Evolutionary conservation across 2,888 invertebrate genomes (phyloP).

Genomic region (Antitype chi): DNA sequence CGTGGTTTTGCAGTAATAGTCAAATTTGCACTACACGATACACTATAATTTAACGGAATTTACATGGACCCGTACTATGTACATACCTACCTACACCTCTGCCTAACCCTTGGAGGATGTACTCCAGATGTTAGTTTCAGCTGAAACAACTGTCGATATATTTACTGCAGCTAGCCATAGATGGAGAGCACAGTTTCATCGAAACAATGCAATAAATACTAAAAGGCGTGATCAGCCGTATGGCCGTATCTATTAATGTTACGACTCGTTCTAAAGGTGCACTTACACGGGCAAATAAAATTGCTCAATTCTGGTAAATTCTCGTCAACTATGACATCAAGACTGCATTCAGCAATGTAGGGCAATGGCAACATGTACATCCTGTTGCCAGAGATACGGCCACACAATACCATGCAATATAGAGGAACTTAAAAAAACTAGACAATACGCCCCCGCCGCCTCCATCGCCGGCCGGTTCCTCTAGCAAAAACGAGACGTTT

Average conservation of each 20-base stretch:
- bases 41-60: background rate
- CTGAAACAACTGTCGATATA: background rate
- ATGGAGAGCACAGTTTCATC: background rate
- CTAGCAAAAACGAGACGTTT: no score
- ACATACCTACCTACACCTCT: background rate
- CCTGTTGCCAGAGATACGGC: no score
- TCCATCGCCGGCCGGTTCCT: no score
- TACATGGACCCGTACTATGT: background rate
- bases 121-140: background rate
- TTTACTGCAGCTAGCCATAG: background rate
- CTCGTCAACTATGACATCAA: no score
- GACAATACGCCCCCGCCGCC: no score
- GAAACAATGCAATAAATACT: slow-evolving; percentile 31
- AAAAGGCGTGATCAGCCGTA: slow-evolving; percentile 3
- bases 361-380: no score
- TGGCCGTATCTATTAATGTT: slow-evolving; percentile 34
- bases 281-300: no score
- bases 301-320: no score
- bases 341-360: no score
- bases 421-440: no score
- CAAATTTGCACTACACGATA: background rate
- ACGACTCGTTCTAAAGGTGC: no score
- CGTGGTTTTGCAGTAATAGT: background rate
- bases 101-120: background rate
- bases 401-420: no score